Evolutionary conservation across 2,888 invertebrate species (phyloP).

Genomic region (Phoenoteleia sp.): DNA sequence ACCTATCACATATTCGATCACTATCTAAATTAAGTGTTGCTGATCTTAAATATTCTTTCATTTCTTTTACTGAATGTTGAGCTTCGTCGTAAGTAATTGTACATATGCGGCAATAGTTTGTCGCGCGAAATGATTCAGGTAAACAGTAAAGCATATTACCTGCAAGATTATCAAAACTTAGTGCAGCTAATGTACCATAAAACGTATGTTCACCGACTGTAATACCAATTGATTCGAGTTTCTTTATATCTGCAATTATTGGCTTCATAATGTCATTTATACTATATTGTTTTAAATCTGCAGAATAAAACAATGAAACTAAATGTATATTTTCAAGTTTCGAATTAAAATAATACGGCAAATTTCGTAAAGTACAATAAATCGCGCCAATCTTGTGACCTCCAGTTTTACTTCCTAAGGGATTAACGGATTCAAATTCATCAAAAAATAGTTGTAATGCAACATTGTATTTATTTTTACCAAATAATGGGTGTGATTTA

Average conservation of each 20-base stretch:
- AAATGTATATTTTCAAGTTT: conserved; percentile 51
- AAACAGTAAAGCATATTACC: conserved; percentile 52
- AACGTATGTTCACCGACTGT: conserved; percentile 43
- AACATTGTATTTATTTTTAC: too few relatives aligned
- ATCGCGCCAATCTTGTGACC: conserved; percentile 57
- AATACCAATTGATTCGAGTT: too few relatives aligned
- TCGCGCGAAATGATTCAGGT: conserved; percentile 30
- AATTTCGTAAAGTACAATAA: conserved; percentile 55
- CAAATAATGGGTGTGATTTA: conserved; percentile 45
- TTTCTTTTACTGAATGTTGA: not conserved
- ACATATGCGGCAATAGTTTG: conserved; percentile 28
- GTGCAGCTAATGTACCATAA: conserved; percentile 31
- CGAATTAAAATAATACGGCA: conserved; percentile 51
- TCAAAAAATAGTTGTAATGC: conserved; percentile 54
- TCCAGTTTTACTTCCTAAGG: conserved; percentile 63
- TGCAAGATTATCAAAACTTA: conserved; percentile 60
- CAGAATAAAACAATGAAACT: conserved; percentile 50
- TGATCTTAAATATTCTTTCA: not conserved
- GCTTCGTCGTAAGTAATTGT: not conserved
- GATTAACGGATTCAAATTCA: conserved; percentile 68
- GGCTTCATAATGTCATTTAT: conserved; percentile 44
- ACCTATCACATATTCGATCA: not conserved
- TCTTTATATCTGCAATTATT: conserved; percentile 43
- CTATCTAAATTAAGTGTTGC: not conserved
- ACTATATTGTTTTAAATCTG: conserved; percentile 27